Evolutionary conservation across 2,797 vertebrate species (phyloP).

Genomic region (Cossypha dichroa): DNA sequence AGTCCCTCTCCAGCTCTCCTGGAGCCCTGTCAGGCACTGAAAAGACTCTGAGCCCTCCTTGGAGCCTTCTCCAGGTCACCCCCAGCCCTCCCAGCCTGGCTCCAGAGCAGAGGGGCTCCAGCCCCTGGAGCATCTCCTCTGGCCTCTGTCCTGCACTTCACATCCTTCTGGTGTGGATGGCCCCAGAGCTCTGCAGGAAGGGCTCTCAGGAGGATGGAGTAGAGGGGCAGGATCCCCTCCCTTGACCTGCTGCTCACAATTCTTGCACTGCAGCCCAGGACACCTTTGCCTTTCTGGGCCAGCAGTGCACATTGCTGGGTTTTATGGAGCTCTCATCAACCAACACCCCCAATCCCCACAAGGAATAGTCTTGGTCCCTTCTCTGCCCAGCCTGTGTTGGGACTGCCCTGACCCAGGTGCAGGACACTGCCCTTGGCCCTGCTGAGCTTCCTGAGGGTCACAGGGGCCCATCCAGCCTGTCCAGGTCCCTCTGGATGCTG

Average conservation of each 20-base stretch:
- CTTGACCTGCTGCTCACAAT: accelerated
- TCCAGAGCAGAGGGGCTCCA: neutral
- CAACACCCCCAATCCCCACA: neutral
- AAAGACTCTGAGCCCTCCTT: neutral
- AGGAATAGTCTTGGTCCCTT: neutral
- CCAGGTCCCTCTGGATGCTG: neutral
- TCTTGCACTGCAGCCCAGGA: neutral
- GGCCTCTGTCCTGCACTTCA: neutral
- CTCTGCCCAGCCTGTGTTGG: neutral
- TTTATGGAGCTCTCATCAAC: neutral
- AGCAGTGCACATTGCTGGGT: neutral
- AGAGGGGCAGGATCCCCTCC: neutral
- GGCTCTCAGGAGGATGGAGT: accelerated
- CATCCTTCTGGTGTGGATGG: accelerated
- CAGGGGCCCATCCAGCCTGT: neutral
- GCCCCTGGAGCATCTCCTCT: neutral
- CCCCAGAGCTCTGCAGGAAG: neutral
- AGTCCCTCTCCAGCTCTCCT: neutral
- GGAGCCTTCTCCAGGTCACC: neutral
- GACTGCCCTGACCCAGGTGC: neutral
- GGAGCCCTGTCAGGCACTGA: accelerated
- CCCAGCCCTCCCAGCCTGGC: neutral
- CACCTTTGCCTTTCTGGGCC: neutral
- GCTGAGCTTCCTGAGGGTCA: neutral
- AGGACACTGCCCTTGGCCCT: neutral